Conservation (phyloP, 2,113 vertebrate species). For the Salminus brasiliensis region DNA sequence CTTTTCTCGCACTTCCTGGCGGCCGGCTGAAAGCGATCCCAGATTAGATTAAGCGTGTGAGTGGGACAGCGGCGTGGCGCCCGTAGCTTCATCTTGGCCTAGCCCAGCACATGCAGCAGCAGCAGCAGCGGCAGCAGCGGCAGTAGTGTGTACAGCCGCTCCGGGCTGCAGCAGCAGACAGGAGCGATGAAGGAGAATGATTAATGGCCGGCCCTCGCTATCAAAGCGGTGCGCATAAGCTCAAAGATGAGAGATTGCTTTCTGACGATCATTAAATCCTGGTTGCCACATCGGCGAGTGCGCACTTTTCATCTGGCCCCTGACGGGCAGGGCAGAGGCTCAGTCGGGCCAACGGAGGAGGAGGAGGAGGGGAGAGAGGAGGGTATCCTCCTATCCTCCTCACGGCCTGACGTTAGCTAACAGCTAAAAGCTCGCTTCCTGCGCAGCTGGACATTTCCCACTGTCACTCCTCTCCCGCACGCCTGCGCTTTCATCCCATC, state of each 20-base stretch:
- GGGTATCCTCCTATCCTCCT: neutral
- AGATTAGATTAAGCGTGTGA: slow-evolving; percentile 56
- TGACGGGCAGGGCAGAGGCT: slow-evolving; percentile 45
- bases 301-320: slow-evolving; percentile 61
- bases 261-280: slow-evolving; percentile 66
- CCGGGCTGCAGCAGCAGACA: slow-evolving; percentile 44
- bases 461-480: neutral
- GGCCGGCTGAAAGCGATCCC: slow-evolving; percentile 52
- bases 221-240: slow-evolving; percentile 58
- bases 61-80: slow-evolving; percentile 33
- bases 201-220: slow-evolving; percentile 60
- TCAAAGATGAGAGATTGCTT: slow-evolving; percentile 66
- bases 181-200: slow-evolving; percentile 63
- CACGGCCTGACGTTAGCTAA: slow-evolving; percentile 7
- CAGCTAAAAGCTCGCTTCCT: slow-evolving; percentile 39
- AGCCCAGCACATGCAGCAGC: slow-evolving; percentile 1
- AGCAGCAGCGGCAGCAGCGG: too few relatives aligned
- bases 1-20: slow-evolving; percentile 53
- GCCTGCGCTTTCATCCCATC: neutral
- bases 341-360: slow-evolving; percentile 27
- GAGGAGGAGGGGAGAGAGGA: neutral
- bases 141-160: slow-evolving; percentile 19
- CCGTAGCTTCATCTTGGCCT: neutral
- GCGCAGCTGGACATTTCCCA: slow-evolving; percentile 21
- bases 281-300: slow-evolving; percentile 60